phyloP scores from a whole-genome alignment of 1,140 invertebrate species.

The Drosophila albomicans region DNA sequence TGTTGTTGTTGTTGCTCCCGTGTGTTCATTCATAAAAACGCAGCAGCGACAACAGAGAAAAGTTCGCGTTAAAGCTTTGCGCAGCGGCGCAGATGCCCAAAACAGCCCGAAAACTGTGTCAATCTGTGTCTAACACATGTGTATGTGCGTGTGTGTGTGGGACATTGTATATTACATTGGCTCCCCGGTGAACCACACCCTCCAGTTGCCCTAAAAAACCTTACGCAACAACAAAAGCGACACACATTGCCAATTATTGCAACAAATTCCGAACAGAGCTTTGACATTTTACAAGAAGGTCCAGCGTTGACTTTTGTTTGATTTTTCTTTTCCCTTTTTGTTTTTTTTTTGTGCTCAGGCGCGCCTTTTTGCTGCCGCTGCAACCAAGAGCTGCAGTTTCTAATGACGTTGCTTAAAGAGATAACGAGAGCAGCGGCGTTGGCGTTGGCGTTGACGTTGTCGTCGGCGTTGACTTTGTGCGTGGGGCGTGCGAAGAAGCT shows the following conservation, averaged over 20 bases:
- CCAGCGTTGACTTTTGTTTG: constrained; percentile 27
- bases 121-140: constrained; percentile 50
- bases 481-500: constrained; percentile 35
- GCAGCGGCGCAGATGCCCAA: constrained; percentile 59
- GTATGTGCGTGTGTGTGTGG: constrained; percentile 5
- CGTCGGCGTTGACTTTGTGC: constrained; percentile 21
- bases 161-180: constrained; percentile 50
- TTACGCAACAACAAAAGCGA: constrained; percentile 75
- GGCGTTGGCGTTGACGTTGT: constrained; percentile 20
- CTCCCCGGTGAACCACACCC: constrained; percentile 75
- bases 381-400: constrained; percentile 44
- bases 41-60: constrained; percentile 20
- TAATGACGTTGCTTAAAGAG: constrained; percentile 57
- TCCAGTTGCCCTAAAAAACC: constrained; percentile 80
- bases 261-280: constrained; percentile 40
- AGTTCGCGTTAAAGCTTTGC: constrained; percentile 57
- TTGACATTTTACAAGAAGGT: constrained; percentile 48
- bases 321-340: constrained; percentile 9
- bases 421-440: constrained; percentile 33
- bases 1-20: constrained; percentile 32
- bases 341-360: constrained; percentile 19
- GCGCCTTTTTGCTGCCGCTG: constrained; percentile 45
- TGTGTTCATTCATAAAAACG: constrained; percentile 74
- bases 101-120: constrained; percentile 58
- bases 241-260: constrained; percentile 63